These are phyloP conservation scores for Odontothrips loti DNA, from an alignment of 2,888 invertebrate genomes.

Conservation along the genomic window DNA sequence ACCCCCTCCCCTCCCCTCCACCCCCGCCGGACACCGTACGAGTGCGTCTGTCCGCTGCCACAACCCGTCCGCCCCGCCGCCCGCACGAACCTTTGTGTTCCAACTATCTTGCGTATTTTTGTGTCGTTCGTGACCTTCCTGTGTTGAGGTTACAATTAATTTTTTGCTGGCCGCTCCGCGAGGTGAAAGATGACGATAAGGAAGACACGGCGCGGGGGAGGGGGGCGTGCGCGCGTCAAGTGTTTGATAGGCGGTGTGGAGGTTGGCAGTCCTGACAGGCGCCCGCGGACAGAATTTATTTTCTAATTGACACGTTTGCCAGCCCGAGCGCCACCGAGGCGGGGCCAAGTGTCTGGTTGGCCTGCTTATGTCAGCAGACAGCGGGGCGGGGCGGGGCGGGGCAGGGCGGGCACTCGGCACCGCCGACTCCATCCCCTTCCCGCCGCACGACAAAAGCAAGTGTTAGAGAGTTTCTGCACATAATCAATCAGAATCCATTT, in stretches of 20 bases:
- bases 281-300: constrained; percentile 18
- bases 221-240: background rate
- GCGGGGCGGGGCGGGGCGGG: background rate
- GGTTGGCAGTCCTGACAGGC: background rate
- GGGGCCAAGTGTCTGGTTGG: background rate
- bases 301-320: constrained; percentile 26
- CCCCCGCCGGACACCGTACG: no score
- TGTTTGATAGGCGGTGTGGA: background rate
- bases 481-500: no score
- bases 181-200: no score
- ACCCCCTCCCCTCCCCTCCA: background rate
- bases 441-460: no score
- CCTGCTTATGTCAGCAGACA: background rate
- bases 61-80: background rate
- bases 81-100: background rate
- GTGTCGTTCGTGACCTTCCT: background rate
- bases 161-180: no score
- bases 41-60: background rate
- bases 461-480: no score
- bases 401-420: background rate
- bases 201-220: background rate
- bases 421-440: background rate
- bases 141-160: no score
- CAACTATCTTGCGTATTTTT: background rate
- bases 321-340: background rate